Conservation (phyloP, 30 jellyfish, hydroid and myxozoan genomes). For the Rhopilema esculentum region DNA sequence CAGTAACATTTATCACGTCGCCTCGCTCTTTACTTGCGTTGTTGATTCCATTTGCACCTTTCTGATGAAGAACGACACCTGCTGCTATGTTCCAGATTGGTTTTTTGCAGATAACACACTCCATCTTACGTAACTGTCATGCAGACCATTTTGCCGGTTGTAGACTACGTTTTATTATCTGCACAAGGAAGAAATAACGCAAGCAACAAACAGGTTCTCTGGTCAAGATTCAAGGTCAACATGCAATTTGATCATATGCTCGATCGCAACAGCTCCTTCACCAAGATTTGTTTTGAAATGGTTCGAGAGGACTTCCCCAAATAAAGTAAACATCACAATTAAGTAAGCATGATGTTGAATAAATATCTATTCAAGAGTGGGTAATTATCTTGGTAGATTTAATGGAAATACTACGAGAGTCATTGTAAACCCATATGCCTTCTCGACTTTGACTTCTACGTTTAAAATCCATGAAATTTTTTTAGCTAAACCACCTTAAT, state of each 20-base stretch:
- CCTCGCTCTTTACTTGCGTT: constrained; percentile 58
- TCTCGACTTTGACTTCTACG: constrained; percentile 17
- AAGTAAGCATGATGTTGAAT: constrained; percentile 1
- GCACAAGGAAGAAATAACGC: constrained; percentile 28
- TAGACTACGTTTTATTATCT: constrained; percentile 24
- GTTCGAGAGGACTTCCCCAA: constrained; percentile 40
- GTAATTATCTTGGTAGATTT: constrained; percentile 23
- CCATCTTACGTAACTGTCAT: constrained; percentile 43
- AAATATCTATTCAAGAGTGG: constrained; percentile 10
- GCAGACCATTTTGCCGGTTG: constrained; percentile 16
- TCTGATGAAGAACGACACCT: constrained; percentile 45
- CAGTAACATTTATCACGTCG: constrained; percentile 25
- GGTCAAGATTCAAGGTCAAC: constrained; percentile 36
- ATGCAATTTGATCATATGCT: constrained; percentile 28
- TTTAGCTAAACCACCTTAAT: constrained; percentile 25
- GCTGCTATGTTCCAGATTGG: constrained; percentile 35
- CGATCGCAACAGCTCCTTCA: constrained; percentile 43
- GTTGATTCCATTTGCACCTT: constrained; percentile 57
- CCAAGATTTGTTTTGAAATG: constrained; percentile 37
- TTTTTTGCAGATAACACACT: constrained; percentile 42
- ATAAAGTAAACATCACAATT: constrained; percentile 12
- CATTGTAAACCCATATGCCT: constrained; percentile 4
- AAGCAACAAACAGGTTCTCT: constrained; percentile 47
- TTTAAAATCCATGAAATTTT: constrained; percentile 27
- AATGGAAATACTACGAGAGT: not conserved